Percentiles rank a stretch among this genome's conserved stretches.
These are phyloP conservation scores for Horisme vitalbata DNA, from an alignment of 2,888 invertebrate genomes.

Conservation along the genomic window DNA sequence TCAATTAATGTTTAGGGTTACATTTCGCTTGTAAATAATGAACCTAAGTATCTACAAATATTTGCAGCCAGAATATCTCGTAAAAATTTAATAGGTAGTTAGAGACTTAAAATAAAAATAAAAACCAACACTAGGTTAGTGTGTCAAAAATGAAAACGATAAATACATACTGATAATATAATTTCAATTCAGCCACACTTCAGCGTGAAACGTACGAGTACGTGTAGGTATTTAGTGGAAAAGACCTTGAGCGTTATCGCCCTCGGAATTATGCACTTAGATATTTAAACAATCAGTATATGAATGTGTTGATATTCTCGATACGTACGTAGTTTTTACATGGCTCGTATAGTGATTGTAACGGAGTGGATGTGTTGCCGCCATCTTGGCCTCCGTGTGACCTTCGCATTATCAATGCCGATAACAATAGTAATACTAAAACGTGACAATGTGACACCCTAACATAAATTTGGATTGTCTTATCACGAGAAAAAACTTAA, in stretches of 20 bases:
- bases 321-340: too few relatives aligned
- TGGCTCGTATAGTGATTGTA: conserved; percentile 32
- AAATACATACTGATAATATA: conserved; percentile 43
- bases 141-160: conserved; percentile 38
- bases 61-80: not conserved
- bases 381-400: conserved; percentile 64
- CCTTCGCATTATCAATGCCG: conserved; percentile 74
- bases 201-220: conserved; percentile 34
- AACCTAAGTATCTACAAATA: not conserved
- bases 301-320: conserved; percentile 50
- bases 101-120: conserved; percentile 2
- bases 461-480: conserved; percentile 79
- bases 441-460: conserved; percentile 75
- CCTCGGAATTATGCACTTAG: conserved; percentile 56
- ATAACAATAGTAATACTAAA: conserved; percentile 73
- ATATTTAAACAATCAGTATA: conserved; percentile 58
- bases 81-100: too few relatives aligned
- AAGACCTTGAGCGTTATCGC: conserved; percentile 66
- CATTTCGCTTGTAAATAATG: not conserved
- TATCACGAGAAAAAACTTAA: conserved; percentile 67
- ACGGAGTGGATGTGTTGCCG: conserved; percentile 36
- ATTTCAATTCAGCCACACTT: conserved; percentile 37
- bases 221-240: conserved; percentile 50
- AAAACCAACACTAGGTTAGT: conserved; percentile 37
- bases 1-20: conserved; percentile 8